Evolutionary conservation across 2,888 invertebrate species (phyloP).

Genomic region (Tholera decimalis): DNA sequence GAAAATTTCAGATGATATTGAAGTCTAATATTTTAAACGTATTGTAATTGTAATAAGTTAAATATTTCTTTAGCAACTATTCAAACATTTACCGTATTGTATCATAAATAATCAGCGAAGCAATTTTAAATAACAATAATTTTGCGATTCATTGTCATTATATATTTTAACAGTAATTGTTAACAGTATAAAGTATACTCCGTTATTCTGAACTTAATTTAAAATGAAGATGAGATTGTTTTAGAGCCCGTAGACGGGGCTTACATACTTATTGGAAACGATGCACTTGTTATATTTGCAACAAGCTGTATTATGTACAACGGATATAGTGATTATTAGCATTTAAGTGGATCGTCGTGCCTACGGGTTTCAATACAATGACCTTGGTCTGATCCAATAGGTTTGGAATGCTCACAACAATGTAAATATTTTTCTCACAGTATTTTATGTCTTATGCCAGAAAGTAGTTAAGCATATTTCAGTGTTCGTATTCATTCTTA

Average conservation of each 20-base stretch:
- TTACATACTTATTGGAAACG: constrained; percentile 15
- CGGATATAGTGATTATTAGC: constrained; percentile 7
- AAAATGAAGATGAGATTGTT: constrained; percentile 4
- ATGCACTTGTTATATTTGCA: constrained; percentile 42
- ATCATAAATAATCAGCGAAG: constrained; percentile 7
- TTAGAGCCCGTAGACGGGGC: constrained; percentile 3
- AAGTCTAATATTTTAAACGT: constrained; percentile 24
- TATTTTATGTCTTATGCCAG: constrained; percentile 45
- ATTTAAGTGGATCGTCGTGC: constrained; percentile 3
- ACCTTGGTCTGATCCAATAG: constrained; percentile 12
- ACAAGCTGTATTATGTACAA: constrained; percentile 1
- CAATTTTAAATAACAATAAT: constrained; percentile 9
- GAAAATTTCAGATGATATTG: background rate
- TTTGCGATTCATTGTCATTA: background rate
- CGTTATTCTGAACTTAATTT: background rate
- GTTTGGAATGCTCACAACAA: constrained; percentile 27
- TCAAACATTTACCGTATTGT: constrained; percentile 9
- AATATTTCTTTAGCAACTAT: constrained; percentile 1
- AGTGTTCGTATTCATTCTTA: constrained; percentile 35
- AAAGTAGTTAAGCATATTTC: constrained; percentile 38
- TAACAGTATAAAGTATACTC: background rate
- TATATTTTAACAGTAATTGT: constrained; percentile 13
- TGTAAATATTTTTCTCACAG: constrained; percentile 54
- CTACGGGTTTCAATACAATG: constrained; percentile 9
- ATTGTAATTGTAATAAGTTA: constrained; percentile 7